A percentile compares a stretch with the other conserved stretches of the same genome.
Evolutionary conservation across 2,888 invertebrate genomes (phyloP).

Genomic region (Andrena trimmerana): DNA sequence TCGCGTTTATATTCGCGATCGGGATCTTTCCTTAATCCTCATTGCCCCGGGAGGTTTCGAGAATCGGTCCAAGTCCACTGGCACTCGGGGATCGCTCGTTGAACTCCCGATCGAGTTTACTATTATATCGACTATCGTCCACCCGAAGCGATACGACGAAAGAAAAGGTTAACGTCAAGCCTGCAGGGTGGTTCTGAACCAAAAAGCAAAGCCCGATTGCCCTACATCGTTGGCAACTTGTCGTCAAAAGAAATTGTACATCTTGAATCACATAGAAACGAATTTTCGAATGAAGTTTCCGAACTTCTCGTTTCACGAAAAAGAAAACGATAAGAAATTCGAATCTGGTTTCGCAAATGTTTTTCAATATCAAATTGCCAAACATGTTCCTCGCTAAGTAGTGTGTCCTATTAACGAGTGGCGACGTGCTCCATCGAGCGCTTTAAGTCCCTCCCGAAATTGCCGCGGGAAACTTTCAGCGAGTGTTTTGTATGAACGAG

Average conservation of each 20-base stretch:
- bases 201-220: too few relatives aligned
- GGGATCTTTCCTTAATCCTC: constrained; percentile 68
- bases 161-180: background rate
- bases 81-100: constrained; percentile 38
- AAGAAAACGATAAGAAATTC: too few relatives aligned
- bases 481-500: constrained; percentile 35
- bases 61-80: constrained; percentile 68
- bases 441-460: constrained; percentile 1
- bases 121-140: constrained; percentile 35
- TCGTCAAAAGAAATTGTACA: too few relatives aligned
- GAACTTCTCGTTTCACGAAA: too few relatives aligned
- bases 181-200: too few relatives aligned
- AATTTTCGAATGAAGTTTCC: too few relatives aligned
- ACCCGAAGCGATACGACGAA: background rate
- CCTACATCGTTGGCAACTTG: too few relatives aligned
- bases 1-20: constrained; percentile 70
- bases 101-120: constrained; percentile 64
- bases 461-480: constrained; percentile 3
- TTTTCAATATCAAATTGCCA: too few relatives aligned
- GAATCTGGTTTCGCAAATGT: too few relatives aligned
- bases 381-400: too few relatives aligned
- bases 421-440: background rate
- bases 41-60: constrained; percentile 67
- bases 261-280: too few relatives aligned
- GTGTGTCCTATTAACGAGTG: too few relatives aligned